Conservation (phyloP, 2,888 invertebrate species). For the Sympetrum striolatum region DNA sequence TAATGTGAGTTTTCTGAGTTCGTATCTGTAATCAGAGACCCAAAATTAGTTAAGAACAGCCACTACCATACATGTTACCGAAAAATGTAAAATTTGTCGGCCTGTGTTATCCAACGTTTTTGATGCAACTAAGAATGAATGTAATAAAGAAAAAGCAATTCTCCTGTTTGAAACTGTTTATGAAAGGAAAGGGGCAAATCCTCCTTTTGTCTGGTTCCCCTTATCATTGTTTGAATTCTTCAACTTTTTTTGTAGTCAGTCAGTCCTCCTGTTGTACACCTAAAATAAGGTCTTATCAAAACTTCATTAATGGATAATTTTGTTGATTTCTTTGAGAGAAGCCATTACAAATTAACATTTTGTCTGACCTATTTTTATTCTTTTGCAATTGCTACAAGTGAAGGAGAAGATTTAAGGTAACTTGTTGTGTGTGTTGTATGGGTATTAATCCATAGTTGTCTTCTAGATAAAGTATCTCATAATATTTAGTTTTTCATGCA, state of each 20-base stretch:
- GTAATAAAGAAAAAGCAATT: too few species aligned
- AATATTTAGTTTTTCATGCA: neutral
- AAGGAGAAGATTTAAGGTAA: constrained; percentile 36
- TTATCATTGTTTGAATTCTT: neutral
- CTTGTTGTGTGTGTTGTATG: neutral
- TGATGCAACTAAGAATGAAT: too few species aligned
- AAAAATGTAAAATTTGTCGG: too few species aligned
- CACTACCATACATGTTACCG: too few species aligned
- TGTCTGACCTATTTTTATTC: constrained; percentile 20
- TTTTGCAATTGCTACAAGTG: constrained; percentile 23
- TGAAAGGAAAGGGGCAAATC: too few species aligned
- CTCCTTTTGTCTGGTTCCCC: neutral
- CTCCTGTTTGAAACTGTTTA: too few species aligned
- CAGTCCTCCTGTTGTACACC: too few species aligned
- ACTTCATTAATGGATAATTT: neutral
- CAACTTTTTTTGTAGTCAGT: neutral
- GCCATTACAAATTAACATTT: neutral
- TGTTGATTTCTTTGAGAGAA: neutral
- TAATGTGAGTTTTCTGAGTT: too few species aligned
- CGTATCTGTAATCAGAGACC: too few species aligned
- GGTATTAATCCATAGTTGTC: neutral
- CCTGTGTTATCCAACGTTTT: too few species aligned
- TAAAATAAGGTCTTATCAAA: neutral
- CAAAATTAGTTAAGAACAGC: too few species aligned
- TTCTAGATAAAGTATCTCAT: neutral